Conservation (phyloP, 2,797 vertebrate species). For the Acanthiza pusilla region DNA sequence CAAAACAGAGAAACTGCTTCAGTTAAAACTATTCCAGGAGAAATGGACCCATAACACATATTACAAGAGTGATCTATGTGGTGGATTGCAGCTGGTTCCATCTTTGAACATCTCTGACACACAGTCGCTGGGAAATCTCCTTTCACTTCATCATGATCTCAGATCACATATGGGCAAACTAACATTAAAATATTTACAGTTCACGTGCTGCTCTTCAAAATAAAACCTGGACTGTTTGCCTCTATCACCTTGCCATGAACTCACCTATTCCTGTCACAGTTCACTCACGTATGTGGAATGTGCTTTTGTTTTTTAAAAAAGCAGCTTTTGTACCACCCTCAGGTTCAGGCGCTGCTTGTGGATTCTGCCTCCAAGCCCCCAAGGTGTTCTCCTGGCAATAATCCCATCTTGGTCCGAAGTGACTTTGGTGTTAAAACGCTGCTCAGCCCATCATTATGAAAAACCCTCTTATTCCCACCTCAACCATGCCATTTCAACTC, state of each 20-base stretch:
- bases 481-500: background rate
- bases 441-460: background rate
- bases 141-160: slow-evolving; percentile 71
- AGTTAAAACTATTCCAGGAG: slow-evolving; percentile 80
- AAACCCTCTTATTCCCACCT: background rate
- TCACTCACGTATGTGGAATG: slow-evolving; percentile 74
- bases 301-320: slow-evolving; percentile 71
- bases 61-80: slow-evolving; percentile 70
- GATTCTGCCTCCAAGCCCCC: background rate
- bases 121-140: background rate
- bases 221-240: slow-evolving; percentile 69
- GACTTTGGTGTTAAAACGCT: slow-evolving; percentile 29
- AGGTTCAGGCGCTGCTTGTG: slow-evolving; percentile 22
- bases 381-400: background rate
- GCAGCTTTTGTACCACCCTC: slow-evolving; percentile 62
- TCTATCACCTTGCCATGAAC: slow-evolving; percentile 13
- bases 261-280: background rate
- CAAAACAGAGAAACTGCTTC: slow-evolving; percentile 77
- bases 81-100: slow-evolving; percentile 68
- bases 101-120: slow-evolving; percentile 33
- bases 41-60: slow-evolving; percentile 78
- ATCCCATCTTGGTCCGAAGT: slow-evolving; percentile 23
- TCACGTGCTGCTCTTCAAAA: slow-evolving; percentile 67
- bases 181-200: slow-evolving; percentile 83
- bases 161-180: slow-evolving; percentile 76